Conservation (phyloP, 1,140 invertebrate genomes). For the Microplitis mediator region DNA sequence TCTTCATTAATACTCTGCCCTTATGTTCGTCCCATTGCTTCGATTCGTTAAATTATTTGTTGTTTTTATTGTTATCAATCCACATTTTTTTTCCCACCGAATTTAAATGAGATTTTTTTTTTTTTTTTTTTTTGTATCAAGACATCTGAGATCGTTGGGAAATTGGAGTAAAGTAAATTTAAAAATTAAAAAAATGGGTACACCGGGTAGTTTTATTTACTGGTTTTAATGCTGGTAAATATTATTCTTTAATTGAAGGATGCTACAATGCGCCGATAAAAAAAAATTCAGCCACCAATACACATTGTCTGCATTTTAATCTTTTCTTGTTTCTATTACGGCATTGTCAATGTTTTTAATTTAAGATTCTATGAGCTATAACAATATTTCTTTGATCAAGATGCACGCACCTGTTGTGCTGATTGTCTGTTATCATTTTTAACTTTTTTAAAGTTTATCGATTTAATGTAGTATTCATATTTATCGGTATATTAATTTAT, state of each 20-base stretch:
- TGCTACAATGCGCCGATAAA: conserved; percentile 38
- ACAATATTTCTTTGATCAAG: neutral
- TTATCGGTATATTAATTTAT: neutral
- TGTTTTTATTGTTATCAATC: conserved; percentile 31
- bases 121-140: too few species aligned
- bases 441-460: neutral
- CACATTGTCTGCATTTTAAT: conserved; percentile 64
- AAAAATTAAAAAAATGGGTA: too few species aligned
- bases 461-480: too few species aligned
- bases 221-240: conserved; percentile 15
- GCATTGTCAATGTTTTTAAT: conserved; percentile 22
- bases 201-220: conserved; percentile 8
- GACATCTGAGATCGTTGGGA: too few species aligned
- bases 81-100: conserved; percentile 28
- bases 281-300: conserved; percentile 61
- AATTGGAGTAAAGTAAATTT: too few species aligned
- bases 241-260: neutral
- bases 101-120: too few species aligned
- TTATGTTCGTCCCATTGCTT: too few species aligned
- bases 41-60: neutral
- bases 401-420: neutral
- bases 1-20: neutral
- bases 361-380: neutral
- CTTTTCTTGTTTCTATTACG: conserved; percentile 25
- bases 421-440: conserved; percentile 6